Percentiles rank a stretch among this genome's conserved stretches.
Evolutionary conservation across 2,888 invertebrate species (phyloP).

Genomic region (Heliconius charithonia): DNA sequence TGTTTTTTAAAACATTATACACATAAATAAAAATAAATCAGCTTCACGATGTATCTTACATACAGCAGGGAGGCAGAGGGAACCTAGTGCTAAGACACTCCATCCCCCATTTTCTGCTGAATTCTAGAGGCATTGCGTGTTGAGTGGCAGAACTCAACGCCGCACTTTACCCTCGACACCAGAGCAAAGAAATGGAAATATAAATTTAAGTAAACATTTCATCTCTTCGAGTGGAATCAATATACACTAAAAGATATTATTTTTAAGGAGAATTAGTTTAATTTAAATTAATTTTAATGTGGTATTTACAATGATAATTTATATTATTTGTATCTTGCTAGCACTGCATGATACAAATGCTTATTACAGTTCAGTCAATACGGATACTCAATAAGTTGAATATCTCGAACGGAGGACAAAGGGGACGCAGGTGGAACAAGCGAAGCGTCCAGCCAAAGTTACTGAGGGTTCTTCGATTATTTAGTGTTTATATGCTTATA

Average conservation of each 20-base stretch:
- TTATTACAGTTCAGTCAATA: conserved; percentile 26
- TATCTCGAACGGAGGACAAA: conserved; percentile 36
- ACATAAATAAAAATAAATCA: too few relatives aligned
- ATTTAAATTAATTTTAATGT: not conserved
- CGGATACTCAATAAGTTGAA: conserved; percentile 29
- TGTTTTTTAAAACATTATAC: not conserved
- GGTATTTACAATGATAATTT: not conserved
- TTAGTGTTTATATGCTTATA: conserved; percentile 22
- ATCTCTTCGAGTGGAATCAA: too few relatives aligned
- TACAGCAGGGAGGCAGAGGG: too few relatives aligned
- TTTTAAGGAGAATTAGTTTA: not conserved
- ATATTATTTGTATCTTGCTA: not conserved
- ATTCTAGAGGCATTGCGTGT: too few relatives aligned
- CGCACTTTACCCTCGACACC: too few relatives aligned
- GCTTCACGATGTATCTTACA: too few relatives aligned
- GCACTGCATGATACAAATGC: not conserved
- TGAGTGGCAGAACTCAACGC: too few relatives aligned
- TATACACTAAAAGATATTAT: too few relatives aligned
- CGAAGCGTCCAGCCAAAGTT: conserved; percentile 42
- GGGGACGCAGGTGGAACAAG: conserved; percentile 43
- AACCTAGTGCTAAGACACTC: too few relatives aligned
- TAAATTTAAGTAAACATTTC: too few relatives aligned
- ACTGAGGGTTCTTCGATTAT: conserved; percentile 36
- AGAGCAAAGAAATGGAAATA: too few relatives aligned
- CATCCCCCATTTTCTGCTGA: too few relatives aligned